Evolutionary conservation across 2,888 invertebrate genomes (phyloP), one percentile per base, ranked within the genome.

Genomic region (Autographa pulchrina): DNA sequence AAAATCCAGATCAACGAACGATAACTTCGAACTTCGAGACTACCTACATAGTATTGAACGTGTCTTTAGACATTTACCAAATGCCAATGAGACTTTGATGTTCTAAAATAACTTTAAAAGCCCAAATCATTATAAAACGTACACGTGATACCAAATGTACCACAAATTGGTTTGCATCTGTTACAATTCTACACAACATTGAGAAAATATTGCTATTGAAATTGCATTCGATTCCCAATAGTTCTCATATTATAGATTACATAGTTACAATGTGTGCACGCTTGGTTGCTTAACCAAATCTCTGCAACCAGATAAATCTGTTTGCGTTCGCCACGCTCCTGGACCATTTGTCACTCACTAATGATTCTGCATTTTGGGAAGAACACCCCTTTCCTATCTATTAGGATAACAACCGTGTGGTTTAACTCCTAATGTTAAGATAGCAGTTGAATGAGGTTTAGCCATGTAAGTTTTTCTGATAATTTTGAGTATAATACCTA

Each of bases 271-370:
- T n/a, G 41, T 74, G 68, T 59, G 56, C 48, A 52, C 74, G 63
- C 11, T 60, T 56, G 70, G 70, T 64, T 70, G 63, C 62, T 41
- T 67, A 72, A 60, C 79, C 76, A 70, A 80, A 82, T 78, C 76
- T 69, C 58, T 52, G 61, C 61, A 67, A 74, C 70, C 62, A 81
- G 82, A 83, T 77, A 75, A 72, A 80, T 82, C 72, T 71, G 70
- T 74, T 59, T 6, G 67, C 67, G 77, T 83, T 76, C 72, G 74
- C 72, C 83, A 83, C 81, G 77, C 77, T 73, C 60, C 9, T 61
- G 5, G 60, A 78, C 78, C 86, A 86, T 86, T 86, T 84, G 85
- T 79, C 73, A 78, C 65, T 77, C 75, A 72, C 85, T 84, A 86
- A 86, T 86, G 86, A 85, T 77, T 66, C 59, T 62, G 60, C 75